A percentile compares a stretch with the other conserved stretches of the same genome.
Conservation (phyloP, 2,888 invertebrate genomes). For the Apamea anceps region DNA sequence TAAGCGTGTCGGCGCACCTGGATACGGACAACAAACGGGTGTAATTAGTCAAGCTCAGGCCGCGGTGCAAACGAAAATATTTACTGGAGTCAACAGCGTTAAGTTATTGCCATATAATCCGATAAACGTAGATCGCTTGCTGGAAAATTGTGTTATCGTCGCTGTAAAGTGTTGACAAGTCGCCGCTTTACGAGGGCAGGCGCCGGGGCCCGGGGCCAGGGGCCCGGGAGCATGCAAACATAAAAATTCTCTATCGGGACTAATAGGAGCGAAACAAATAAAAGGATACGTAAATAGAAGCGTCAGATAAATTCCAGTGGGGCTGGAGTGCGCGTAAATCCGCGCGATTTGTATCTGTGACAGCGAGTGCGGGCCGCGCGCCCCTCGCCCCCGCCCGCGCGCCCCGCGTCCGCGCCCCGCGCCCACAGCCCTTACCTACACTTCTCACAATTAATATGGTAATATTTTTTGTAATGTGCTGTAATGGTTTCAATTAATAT, state of each 20-base stretch:
- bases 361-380: conserved; percentile 81
- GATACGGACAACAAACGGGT: conserved; percentile 79
- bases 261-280: conserved; percentile 90
- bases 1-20: conserved; percentile 85
- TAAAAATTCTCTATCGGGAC: conserved; percentile 90
- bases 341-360: conserved; percentile 91
- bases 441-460: conserved; percentile 83
- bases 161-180: conserved; percentile 88
- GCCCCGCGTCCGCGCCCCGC: conserved; percentile 34
- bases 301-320: conserved; percentile 89
- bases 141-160: conserved; percentile 87
- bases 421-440: conserved; percentile 65
- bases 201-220: conserved; percentile 75
- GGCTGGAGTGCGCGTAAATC: conserved; percentile 90
- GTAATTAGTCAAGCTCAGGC: conserved; percentile 85
- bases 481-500: conserved; percentile 52
- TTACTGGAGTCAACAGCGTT: conserved; percentile 81
- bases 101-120: conserved; percentile 88
- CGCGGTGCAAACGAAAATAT: conserved; percentile 83
- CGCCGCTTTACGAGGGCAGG: conserved; percentile 89
- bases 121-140: conserved; percentile 86
- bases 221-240: conserved; percentile 86
- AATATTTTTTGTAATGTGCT: conserved; percentile 64
- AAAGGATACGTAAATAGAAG: conserved; percentile 90
- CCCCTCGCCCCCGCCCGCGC: conserved; percentile 50